Base-by-base conservation (phyloP, 2,797 vertebrate species). In the Erpetoichthys calabaricus region DNA sequence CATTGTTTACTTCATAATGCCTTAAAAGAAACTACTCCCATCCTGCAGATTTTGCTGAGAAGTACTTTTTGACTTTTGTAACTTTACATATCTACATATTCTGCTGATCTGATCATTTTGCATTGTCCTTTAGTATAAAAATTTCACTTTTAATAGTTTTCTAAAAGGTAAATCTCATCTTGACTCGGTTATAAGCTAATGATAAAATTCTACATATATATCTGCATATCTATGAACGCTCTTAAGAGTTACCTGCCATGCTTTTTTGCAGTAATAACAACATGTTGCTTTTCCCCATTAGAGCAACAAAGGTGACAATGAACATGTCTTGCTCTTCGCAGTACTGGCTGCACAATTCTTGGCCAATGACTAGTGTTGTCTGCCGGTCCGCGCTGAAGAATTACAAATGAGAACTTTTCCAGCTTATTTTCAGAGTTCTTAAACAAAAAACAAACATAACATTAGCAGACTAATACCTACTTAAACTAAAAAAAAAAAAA, bases 361-460 rank as follows among this genome's bases (percentile, higher is more conserved):
- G 77, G 80, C 89, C 89, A 91, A 47, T 72, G 67, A 58, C 6
- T 4, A 7, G 42, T 8, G 25, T 51, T 55, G 10, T 59, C 60
- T 5, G 25, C 57, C 1, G 70, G 46, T n/a, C 59, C 62, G 0
- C 65, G 61, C 6, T 87, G 83, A 65, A 94, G 56, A 61, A 94
- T 83, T 58, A 91, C 47, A 67, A 82, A 85, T 8, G 87, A 91
- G 77, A 94, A 93, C 65, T 71, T 86, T 71, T 93, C 91, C 2
- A 60, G 77, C 57, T 73, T 75, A 3, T 51, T 64, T 1, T 71
- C 63, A 0, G 65, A 66, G 53, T 73, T 80, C 90, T 91, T 69
- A 51, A 43, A 57, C 42, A 61, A 7, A 0, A 3, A 47, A 8
- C n/a, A 10, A 1, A 44, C 25, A 25, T 25, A 25, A 25, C 25